These are phyloP conservation scores for Cecropterus lyciades DNA, from an alignment of 1,140 invertebrate genomes.

Conservation along the genomic window DNA sequence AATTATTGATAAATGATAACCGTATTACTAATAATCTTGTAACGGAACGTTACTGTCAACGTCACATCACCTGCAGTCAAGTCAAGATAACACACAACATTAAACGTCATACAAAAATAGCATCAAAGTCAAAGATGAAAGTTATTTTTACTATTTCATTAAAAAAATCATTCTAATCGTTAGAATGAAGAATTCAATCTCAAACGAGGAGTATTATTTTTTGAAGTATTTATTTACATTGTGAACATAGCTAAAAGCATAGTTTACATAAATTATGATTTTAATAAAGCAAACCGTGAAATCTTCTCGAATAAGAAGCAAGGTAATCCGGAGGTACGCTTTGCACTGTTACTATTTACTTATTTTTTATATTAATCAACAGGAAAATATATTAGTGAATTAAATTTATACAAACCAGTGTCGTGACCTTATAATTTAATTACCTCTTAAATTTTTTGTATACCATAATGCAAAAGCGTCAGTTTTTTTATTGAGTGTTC, in stretches of 20 bases:
- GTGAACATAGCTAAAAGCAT: slow-evolving; percentile 53
- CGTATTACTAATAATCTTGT: slow-evolving; percentile 4
- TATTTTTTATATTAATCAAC: slow-evolving; percentile 31
- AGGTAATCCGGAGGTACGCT: slow-evolving; percentile 70
- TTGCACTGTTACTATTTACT: slow-evolving; percentile 14
- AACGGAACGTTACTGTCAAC: slow-evolving; percentile 39
- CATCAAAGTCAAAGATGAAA: slow-evolving; percentile 79
- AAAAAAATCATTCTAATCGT: slow-evolving; percentile 55
- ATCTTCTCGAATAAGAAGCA: slow-evolving; percentile 75
- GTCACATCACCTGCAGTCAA: slow-evolving; percentile 26
- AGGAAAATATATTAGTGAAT: slow-evolving; percentile 8
- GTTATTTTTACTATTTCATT: slow-evolving; percentile 80
- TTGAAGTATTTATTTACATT: slow-evolving; percentile 48
- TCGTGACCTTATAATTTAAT: slow-evolving; percentile 52
- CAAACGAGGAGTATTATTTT: slow-evolving; percentile 47
- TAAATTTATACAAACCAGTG: slow-evolving; percentile 24
- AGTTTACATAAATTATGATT: slow-evolving; percentile 79
- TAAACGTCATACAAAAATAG: slow-evolving; percentile 72
- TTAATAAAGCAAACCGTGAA: slow-evolving; percentile 73
- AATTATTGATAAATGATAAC: too few relatives aligned
- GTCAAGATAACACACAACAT: slow-evolving; percentile 2
- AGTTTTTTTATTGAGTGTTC: too few relatives aligned
- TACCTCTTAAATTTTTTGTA: slow-evolving; percentile 27
- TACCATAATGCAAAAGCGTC: too few relatives aligned
- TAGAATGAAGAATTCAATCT: slow-evolving; percentile 56